Evolutionary conservation across 1,140 invertebrate genomes (phyloP).

Genomic region (Drosophila melanica): DNA sequence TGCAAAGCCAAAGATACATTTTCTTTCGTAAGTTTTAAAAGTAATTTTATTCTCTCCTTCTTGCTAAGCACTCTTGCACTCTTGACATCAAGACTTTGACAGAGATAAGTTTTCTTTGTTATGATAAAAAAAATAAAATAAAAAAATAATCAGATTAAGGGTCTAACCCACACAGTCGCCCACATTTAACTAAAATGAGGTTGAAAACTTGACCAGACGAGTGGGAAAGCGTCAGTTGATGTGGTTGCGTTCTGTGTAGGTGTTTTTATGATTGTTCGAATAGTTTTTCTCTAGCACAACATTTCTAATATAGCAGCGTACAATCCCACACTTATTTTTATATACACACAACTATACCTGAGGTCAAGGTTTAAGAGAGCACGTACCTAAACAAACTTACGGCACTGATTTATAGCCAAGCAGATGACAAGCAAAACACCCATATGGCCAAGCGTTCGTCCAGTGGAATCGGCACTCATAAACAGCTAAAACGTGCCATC

Average conservation of each 20-base stretch:
- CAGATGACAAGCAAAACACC: conserved; percentile 25
- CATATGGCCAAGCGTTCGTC: conserved; percentile 21
- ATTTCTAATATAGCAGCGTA: not conserved
- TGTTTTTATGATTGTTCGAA: not conserved
- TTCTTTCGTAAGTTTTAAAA: no score
- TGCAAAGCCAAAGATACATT: no score
- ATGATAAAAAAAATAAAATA: not conserved
- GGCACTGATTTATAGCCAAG: conserved; percentile 28
- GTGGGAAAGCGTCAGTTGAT: not conserved
- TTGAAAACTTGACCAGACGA: not conserved
- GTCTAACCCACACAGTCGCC: not conserved
- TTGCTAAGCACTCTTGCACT: no score
- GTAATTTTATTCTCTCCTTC: no score
- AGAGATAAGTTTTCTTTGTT: conserved; percentile 2
- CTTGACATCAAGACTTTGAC: not conserved
- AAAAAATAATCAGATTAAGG: not conserved
- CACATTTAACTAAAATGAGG: not conserved
- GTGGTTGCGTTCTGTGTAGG: not conserved
- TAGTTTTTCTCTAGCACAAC: not conserved
- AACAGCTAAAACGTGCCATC: conserved; percentile 60
- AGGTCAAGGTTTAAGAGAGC: conserved; percentile 42
- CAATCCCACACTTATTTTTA: not conserved
- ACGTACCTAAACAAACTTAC: conserved; percentile 22
- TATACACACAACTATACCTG: conserved; percentile 2
- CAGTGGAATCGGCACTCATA: conserved; percentile 24